Evolutionary conservation across 1,140 invertebrate genomes (phyloP).

Genomic region (Steinernema khuongi): DNA sequence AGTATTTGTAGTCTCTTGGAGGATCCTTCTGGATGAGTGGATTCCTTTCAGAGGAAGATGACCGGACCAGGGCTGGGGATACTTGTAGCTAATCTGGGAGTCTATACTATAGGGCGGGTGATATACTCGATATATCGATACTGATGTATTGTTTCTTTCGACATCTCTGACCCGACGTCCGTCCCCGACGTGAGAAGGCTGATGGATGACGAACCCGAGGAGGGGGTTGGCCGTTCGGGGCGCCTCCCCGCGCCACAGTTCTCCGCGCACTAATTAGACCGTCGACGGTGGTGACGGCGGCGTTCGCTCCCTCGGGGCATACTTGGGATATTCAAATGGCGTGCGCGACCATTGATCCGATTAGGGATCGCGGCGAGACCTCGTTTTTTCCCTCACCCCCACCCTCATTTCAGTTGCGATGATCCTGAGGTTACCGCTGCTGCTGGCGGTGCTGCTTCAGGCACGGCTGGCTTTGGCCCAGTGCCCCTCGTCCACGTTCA

Average conservation of each 20-base stretch:
- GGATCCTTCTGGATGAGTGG: too few species aligned
- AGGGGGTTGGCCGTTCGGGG: not conserved
- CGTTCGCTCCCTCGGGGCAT: not conserved
- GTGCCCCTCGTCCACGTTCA: constrained; percentile 70
- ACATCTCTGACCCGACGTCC: not conserved
- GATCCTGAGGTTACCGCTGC: constrained; percentile 3
- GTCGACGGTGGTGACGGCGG: not conserved
- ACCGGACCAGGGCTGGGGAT: too few species aligned
- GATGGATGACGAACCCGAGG: not conserved
- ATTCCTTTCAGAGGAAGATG: too few species aligned
- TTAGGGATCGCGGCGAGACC: not conserved
- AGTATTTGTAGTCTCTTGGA: too few species aligned
- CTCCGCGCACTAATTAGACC: constrained; percentile 11
- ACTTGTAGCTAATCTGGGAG: too few species aligned
- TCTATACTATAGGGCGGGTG: too few species aligned
- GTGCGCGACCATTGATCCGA: constrained; percentile 5
- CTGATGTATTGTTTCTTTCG: too few species aligned
- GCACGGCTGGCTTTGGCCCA: not conserved
- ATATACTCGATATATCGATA: too few species aligned
- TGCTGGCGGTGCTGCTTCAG: not conserved
- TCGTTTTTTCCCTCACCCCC: not conserved
- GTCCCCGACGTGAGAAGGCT: not conserved
- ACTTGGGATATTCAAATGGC: constrained; percentile 3
- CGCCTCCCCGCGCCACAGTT: not conserved
- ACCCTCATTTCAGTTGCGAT: not conserved